phyloP scores from a whole-genome alignment of 2,888 invertebrate genomes.

The Ernsta delagoae region DNA sequence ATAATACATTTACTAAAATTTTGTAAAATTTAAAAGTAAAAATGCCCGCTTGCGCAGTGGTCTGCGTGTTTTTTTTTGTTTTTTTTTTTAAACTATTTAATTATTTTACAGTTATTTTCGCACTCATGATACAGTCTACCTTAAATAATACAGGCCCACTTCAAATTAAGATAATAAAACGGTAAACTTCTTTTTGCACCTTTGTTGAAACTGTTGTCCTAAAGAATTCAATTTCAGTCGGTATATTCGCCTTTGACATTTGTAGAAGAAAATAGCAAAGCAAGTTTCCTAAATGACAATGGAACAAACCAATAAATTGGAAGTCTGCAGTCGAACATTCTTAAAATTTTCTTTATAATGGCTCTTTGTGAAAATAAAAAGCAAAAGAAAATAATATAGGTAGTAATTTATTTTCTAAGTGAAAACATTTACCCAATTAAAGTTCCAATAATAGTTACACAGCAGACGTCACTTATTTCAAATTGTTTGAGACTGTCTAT shows the following conservation, averaged over 20 bases:
- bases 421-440: constrained; percentile 58
- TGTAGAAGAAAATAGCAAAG: constrained; percentile 4
- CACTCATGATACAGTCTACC: no score
- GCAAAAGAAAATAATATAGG: constrained; percentile 32
- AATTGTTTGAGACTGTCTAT: constrained; percentile 50
- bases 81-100: no score
- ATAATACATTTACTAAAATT: no score
- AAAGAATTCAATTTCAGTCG: no score
- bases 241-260: neutral
- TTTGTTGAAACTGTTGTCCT: no score
- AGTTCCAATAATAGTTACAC: constrained; percentile 52
- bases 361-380: constrained; percentile 23
- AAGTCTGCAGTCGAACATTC: constrained; percentile 15
- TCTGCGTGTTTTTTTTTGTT: no score
- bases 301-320: constrained; percentile 22
- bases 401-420: constrained; percentile 40
- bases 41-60: no score
- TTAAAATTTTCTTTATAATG: constrained; percentile 29
- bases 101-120: no score
- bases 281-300: constrained; percentile 10
- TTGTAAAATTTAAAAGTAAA: no score
- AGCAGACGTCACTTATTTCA: constrained; percentile 58
- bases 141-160: no score
- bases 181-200: no score
- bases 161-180: no score